Evolutionary conservation across 2,113 vertebrate genomes (phyloP), one percentile per base, ranked within the genome.

Genomic region (Syngnathus floridae): DNA sequence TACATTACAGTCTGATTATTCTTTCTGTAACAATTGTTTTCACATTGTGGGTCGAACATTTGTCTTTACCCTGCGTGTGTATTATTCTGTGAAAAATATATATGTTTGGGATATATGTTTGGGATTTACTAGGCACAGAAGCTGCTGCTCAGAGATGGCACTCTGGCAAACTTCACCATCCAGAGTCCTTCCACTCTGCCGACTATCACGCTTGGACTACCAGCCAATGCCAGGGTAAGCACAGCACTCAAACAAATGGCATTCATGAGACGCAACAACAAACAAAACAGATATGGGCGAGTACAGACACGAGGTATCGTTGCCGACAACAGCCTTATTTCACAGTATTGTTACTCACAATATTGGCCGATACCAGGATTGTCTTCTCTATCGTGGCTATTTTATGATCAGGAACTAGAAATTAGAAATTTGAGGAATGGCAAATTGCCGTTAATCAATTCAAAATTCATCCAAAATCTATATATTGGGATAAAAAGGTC

Each of bases 161-260:
- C 87, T 49, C 67, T 92, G 8, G 69, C 88, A 43, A 94, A 94
- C 77, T 93, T 95, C 75, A 92, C 93, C 70, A 86, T 94, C 74
- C 93, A 92, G 75, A 90, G 89, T 45, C 78, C 91, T 0, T 91
- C 92, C 76, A 89, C 93, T 56, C 92, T 95, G 78, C 94, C 95
- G 16, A 93, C 95, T 82, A 93, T 96, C 90, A 95, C 95, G 0
- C 90, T 95, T 84, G 95, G 95, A 31, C 88, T 95, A 60, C 95
- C 95, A 0, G 93, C 93, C 59, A 92, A 93, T 65, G 66, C 91
- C 82, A 91, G 93, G 93, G 95, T 95, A 91, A 74, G 65, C 41
- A 36, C 55, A 13, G 3, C 21, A 22, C 19, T 17, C 6, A n/a
- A 52, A 17, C 40, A 45, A 0, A 41, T 21, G 57, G n/a, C 12